phyloP scores from a whole-genome alignment of 2,113 vertebrate genomes.

The Dicrurus megarhynchus region DNA sequence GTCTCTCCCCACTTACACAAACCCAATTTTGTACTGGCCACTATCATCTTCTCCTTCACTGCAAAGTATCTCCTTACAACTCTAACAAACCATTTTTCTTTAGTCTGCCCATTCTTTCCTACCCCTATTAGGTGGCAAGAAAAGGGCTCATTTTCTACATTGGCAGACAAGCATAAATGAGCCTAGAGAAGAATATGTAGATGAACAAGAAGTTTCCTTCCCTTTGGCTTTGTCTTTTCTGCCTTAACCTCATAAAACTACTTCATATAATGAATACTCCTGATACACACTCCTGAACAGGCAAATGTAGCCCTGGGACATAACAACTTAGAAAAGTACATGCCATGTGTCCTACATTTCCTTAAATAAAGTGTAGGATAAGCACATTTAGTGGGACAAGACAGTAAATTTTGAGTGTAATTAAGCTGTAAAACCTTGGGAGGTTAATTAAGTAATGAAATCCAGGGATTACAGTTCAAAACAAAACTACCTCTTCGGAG shows the following conservation, averaged over 20 bases:
- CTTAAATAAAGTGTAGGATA: slow-evolving; percentile 15
- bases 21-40: neutral
- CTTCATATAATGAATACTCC: neutral
- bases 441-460: slow-evolving; percentile 47
- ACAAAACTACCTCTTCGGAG: neutral
- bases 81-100: neutral
- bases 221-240: neutral
- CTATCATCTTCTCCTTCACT: neutral
- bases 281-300: neutral
- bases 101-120: neutral
- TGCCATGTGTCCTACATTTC: neutral
- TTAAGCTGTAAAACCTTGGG: slow-evolving; percentile 33
- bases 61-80: neutral
- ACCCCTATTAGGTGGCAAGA: neutral
- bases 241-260: neutral
- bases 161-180: neutral
- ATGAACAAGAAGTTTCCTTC: neutral
- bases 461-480: neutral
- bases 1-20: neutral
- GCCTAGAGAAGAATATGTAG: neutral
- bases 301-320: neutral
- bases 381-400: slow-evolving; percentile 2
- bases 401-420: slow-evolving; percentile 22
- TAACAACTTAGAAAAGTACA: neutral
- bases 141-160: neutral